Evolutionary conservation across 2,797 vertebrate species (phyloP), one percentile per base, ranked within the genome.

Genomic region (Galagoides demidoff): DNA sequence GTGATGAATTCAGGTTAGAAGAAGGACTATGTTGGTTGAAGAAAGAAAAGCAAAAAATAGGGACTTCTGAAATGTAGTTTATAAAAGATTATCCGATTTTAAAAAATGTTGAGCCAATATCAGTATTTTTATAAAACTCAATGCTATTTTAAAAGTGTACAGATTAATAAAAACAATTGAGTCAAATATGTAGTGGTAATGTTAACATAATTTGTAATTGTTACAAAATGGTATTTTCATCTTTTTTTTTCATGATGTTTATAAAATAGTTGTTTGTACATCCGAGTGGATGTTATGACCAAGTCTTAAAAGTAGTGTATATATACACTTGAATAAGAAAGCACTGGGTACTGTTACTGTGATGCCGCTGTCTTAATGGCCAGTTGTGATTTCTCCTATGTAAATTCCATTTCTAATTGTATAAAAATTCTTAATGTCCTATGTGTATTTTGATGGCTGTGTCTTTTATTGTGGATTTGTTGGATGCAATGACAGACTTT

Each of bases 91-190:
- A 52, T 45, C 83, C 52, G 78, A 87, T 87, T 90, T 92, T 52
- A 45, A 49, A 55, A 94, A 85, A 34, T 49, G 7, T 95, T 97
- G 96, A 98, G 82, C 94, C 94, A 37, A 95, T 98, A 92, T 97
- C 98, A 98, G 98, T 99, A 97, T 98, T 98, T 98, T 96, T 96
- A 49, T 97, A 94, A 97, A 95, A 78, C 0, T 1, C 77, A 88
- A 3, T 97, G 68, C 96, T 97, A 20, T 94, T 92, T 97, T 95
- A 73, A 86, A 88, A 89, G 79, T 96, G 61, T 92, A 71, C 66
- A 86, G 82, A 63, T 88, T 55, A 89, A 19, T 88, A 73, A 63
- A 29, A 90, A 94, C 59, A 61, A 70, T 2, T n/a, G 64, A 92
- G 81, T 96, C 92, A 84, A 25, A 34, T 77, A 81, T 37, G 8